Evolutionary conservation across 2,888 invertebrate genomes (phyloP), one percentile per base, ranked within the genome.

Genomic region (Drosophila multiciliata): DNA sequence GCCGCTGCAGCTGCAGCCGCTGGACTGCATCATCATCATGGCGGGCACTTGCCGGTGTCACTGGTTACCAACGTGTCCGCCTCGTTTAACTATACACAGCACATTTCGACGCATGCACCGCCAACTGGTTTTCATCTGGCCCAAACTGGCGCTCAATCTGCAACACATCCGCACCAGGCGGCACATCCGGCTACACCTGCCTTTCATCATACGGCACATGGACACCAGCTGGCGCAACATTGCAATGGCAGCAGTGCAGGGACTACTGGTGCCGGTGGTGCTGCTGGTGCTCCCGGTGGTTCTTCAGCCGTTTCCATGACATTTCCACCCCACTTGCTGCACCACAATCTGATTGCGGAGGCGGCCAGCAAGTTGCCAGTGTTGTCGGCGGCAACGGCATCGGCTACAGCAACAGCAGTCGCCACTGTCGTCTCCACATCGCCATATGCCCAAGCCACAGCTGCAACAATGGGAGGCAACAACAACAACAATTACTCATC

Each of bases 71-170:
- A 93, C 59, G 93, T 93, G n/a, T 93, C 93, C 26, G 93, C 93
- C 12, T 93, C 93, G n/a, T 93, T 93, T 65, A 93, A 93, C 81
- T 93, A 93, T 58, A 93, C 93, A 23, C 93, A 93, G 35, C 93
- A 93, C 72, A 92, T 93, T 40, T 92, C 92, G 17, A 89, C 92
- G 3, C 92, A 92, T 54, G 89, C 90, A 17, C 79, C 87, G 11
- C 85, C 89, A 1, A 82, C 83, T 6, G 91, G 90, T 29, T 92
- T 92, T 64, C 89, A 88, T 17, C 23, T 78, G 64, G 12, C 59
- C 17, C 23, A 20, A 54, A 26, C 60, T 1, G 57, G 70, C 1
- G 48, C 52, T 1, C 61, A 59, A 50, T 15, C 80, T 1, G n/a
- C 53, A 4, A 26, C 72, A 1, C 90, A 80, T 73, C 84, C 90